phyloP scores from a whole-genome alignment of 2,797 vertebrate species.

The Vespertilio murinus region DNA sequence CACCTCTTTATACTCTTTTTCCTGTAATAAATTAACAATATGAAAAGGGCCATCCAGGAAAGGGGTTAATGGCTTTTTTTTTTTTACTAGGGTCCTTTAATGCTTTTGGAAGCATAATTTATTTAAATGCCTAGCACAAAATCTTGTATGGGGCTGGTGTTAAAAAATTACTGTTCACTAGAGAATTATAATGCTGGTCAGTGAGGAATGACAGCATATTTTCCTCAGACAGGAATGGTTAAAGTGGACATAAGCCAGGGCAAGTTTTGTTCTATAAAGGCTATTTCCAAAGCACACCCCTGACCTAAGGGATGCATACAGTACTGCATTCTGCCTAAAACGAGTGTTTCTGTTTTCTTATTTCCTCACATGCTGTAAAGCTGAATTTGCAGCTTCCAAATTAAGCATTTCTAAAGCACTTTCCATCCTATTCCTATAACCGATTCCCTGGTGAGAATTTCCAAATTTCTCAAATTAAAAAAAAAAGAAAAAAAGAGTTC shows the following conservation, averaged over 20 bases:
- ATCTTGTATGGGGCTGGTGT: neutral
- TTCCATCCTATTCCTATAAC: neutral
- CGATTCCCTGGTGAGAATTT: neutral
- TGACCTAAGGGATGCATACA: neutral
- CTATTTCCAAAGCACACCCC: constrained; percentile 11
- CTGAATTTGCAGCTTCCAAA: constrained; percentile 44
- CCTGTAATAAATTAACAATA: constrained; percentile 15
- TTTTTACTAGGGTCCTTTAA: constrained; percentile 24
- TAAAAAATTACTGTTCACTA: constrained; percentile 14
- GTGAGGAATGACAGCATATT: neutral
- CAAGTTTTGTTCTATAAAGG: neutral
- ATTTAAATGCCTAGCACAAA: constrained; percentile 26
- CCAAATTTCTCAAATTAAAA: constrained; percentile 31
- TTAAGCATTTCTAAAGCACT: constrained; percentile 22
- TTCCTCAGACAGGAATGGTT: constrained; percentile 4
- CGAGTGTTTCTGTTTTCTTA: neutral
- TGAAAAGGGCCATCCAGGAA: constrained; percentile 33
- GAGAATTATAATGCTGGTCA: neutral
- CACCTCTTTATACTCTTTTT: neutral
- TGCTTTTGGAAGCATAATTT: constrained; percentile 20
- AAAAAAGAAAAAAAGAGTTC: neutral
- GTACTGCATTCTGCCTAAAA: neutral
- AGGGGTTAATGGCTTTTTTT: neutral
- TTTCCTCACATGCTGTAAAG: constrained; percentile 22
- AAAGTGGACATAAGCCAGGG: neutral